A percentile compares a stretch with the other conserved stretches of the same genome.
Evolutionary conservation across 35 echinoderm and acorn worm genomes (phyloP).

Genomic region (Stichopus chloronotus): DNA sequence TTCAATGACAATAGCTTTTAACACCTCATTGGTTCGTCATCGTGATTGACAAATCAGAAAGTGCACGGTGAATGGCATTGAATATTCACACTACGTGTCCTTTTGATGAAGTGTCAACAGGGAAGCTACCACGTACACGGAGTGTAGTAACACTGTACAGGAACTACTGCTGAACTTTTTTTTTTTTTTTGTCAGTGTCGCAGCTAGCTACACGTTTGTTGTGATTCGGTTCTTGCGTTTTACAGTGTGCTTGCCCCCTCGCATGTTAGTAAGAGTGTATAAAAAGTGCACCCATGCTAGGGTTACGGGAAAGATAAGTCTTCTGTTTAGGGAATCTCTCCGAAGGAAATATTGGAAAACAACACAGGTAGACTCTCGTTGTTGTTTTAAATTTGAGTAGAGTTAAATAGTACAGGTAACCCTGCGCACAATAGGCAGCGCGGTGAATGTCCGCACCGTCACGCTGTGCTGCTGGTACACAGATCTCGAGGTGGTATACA

Average conservation of each 20-base stretch:
- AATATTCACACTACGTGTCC: slow-evolving; percentile 41
- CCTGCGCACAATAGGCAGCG: slow-evolving; percentile 40
- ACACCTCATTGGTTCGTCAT: slow-evolving; percentile 45
- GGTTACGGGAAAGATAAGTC: slow-evolving; percentile 49
- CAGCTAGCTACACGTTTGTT: slow-evolving; percentile 25
- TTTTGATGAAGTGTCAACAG: neutral
- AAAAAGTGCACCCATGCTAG: slow-evolving; percentile 52
- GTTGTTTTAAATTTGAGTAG: slow-evolving; percentile 37
- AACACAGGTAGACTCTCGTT: slow-evolving; percentile 34
- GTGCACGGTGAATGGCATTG: slow-evolving; percentile 32
- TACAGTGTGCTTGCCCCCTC: slow-evolving; percentile 49
- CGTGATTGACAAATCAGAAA: slow-evolving; percentile 54
- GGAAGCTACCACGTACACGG: neutral
- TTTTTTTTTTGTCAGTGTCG: neutral
- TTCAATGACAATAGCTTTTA: slow-evolving; percentile 54
- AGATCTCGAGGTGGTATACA: slow-evolving; percentile 11
- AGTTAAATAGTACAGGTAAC: slow-evolving; percentile 48
- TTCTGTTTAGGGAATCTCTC: slow-evolving; percentile 9
- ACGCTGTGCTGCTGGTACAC: slow-evolving; percentile 41
- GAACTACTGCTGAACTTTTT: slow-evolving; percentile 16
- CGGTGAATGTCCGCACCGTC: slow-evolving; percentile 49
- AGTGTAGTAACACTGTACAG: neutral
- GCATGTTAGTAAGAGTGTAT: slow-evolving; percentile 39
- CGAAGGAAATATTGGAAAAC: slow-evolving; percentile 36
- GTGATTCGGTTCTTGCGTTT: slow-evolving; percentile 1